Conservation (phyloP, 2,888 invertebrate species). For the Slavum lentiscoides region DNA sequence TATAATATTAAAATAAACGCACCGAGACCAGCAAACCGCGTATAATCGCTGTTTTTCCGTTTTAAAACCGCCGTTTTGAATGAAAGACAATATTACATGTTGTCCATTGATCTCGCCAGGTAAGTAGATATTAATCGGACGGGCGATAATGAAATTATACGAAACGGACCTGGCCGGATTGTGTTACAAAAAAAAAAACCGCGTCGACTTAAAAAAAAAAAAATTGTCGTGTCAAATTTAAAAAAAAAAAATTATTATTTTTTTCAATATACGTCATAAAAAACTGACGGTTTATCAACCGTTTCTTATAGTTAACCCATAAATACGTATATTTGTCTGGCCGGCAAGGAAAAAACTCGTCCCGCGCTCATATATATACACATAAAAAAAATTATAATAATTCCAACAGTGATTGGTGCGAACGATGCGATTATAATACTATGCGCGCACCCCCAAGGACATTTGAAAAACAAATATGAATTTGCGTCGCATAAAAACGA, state of each 20-base stretch:
- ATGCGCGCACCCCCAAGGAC: conserved; percentile 22
- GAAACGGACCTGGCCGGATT: conserved; percentile 21
- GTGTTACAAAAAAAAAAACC: conserved; percentile 30
- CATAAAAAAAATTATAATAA: too few species aligned
- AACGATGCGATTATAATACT: conserved; percentile 25
- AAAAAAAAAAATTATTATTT: neutral
- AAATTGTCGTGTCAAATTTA: conserved; percentile 28
- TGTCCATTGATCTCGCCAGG: conserved; percentile 42
- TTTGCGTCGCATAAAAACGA: neutral
- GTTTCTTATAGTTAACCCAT: neutral
- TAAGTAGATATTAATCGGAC: conserved; percentile 41
- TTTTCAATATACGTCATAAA: conserved; percentile 11
- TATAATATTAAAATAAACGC: too few species aligned
- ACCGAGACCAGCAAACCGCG: conserved; percentile 3
- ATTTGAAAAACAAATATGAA: conserved; percentile 1
- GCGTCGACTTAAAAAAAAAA: conserved; percentile 7
- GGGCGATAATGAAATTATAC: conserved; percentile 38
- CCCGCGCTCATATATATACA: neutral
- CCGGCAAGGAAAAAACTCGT: neutral
- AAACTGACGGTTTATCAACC: conserved; percentile 11
- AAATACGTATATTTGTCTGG: neutral
- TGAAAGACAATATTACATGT: conserved; percentile 27
- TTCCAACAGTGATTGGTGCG: neutral
- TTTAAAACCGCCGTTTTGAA: conserved; percentile 18
- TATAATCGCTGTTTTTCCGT: neutral